Evolutionary conservation across 2,888 invertebrate species (phyloP), one percentile per base, ranked within the genome.

Genomic region (Diarsia brunnea): DNA sequence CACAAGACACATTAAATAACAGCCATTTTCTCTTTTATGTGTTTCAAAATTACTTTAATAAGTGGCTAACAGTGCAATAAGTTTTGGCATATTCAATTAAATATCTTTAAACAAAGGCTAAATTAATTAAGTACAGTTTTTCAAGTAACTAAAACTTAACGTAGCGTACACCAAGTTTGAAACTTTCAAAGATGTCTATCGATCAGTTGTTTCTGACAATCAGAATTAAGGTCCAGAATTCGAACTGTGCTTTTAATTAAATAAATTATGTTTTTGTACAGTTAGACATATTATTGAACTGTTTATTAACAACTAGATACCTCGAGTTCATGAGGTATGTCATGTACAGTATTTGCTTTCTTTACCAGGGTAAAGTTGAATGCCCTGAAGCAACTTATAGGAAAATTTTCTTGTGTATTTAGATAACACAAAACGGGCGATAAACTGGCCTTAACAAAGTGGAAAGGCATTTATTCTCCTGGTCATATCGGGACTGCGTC

Each of bases 171-270:
- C 53, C 21, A 75, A 63, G 67, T 74, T 80, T 68, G 12, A n/a
- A 79, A 84, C 73, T 81, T 67, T 16, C 2, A 60, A 70, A 38
- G 47, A 38, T 75, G n/a, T 68, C 53, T 47, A 64, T 69, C 38
- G 55, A 70, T 74, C 68, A 81, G 64, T 64, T 81, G 85, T 65
- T 68, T 69, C 61, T 84, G 68, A 81, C 68, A 81, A 80, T 14
- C 38, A 11, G 61, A 70, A 55, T 61, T 70, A 49, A 61, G 38
- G 43, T 27, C 14, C n/a, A 27, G n/a, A 31, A 16, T 65, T 38
- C 38, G 16, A 63, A 45, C 38, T 8, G 63, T 24, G n/a, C 12
- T 45, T 71, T 65, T 24, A 58, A 67, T 51, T 53, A 61, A 79
- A 73, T 64, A 31, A 10, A 5, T 47, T 27, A 51, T 64, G 45